Evolutionary conservation across 2,797 vertebrate genomes (phyloP).

Genomic region (Geotrypetes seraphini): DNA sequence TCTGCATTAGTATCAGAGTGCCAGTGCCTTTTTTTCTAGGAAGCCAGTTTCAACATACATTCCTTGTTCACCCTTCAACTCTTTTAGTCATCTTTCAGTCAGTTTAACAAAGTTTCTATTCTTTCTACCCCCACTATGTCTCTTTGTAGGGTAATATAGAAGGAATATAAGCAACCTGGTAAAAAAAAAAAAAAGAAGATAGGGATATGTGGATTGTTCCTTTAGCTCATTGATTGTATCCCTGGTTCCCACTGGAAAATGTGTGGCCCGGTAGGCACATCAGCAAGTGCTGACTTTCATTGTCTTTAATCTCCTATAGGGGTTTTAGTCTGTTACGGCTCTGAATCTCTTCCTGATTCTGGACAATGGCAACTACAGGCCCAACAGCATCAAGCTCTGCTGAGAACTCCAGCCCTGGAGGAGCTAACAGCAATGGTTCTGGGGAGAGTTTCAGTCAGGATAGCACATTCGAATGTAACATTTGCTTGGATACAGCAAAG

Average conservation of each 20-base stretch:
- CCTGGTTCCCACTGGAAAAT: no score
- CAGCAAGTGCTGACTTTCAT: neutral
- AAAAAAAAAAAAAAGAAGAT: neutral
- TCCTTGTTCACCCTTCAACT: no score
- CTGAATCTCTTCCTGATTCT: slow-evolving; percentile 5
- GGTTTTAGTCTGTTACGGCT: slow-evolving; percentile 2
- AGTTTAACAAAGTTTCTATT: no score
- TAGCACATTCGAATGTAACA: slow-evolving; percentile 96
- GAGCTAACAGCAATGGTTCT: slow-evolving; percentile 59
- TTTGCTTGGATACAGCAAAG: slow-evolving; percentile 95
- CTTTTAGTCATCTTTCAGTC: no score
- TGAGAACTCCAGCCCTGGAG: slow-evolving; percentile 58
- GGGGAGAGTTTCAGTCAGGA: slow-evolving; percentile 75
- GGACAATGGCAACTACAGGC: slow-evolving; percentile 59
- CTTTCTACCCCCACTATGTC: no score
- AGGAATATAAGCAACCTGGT: no score
- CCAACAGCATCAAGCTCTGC: slow-evolving; percentile 55
- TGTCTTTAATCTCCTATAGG: slow-evolving; percentile 20
- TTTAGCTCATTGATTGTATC: neutral
- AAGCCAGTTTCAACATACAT: no score
- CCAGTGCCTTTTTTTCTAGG: no score
- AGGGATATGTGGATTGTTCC: neutral
- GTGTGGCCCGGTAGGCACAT: no score
- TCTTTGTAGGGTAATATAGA: no score
- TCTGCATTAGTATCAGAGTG: no score